Evolutionary conservation across 2,888 invertebrate species (phyloP).

Genomic region (Sisyra terminalis): DNA sequence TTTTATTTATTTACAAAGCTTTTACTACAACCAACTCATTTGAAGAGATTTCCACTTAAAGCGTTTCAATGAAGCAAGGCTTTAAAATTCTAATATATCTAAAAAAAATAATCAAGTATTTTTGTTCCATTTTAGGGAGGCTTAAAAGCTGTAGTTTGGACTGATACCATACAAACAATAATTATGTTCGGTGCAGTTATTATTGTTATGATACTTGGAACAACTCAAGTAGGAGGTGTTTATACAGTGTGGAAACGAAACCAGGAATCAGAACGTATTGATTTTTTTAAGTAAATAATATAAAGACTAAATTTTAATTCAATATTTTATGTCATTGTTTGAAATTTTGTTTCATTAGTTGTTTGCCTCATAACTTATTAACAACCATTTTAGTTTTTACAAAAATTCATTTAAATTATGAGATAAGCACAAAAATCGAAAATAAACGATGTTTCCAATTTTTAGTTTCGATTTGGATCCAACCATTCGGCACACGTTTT

Average conservation of each 20-base stretch:
- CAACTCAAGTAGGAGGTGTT: constrained; percentile 45
- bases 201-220: constrained; percentile 47
- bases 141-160: constrained; percentile 67
- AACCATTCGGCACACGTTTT: constrained; percentile 63
- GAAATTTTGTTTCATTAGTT: too few relatives aligned
- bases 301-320: too few relatives aligned
- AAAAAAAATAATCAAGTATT: not conserved
- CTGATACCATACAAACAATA: constrained; percentile 57
- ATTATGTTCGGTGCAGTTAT: constrained; percentile 57
- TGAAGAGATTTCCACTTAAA: not conserved
- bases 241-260: constrained; percentile 42
- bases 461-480: constrained; percentile 58
- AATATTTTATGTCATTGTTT: too few relatives aligned
- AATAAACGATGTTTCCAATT: constrained; percentile 15
- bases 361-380: too few relatives aligned
- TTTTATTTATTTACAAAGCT: too few relatives aligned
- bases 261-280: constrained; percentile 41
- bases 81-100: not conserved
- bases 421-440: too few relatives aligned
- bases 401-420: too few relatives aligned
- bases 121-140: constrained; percentile 40
- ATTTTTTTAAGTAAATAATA: constrained; percentile 57
- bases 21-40: too few relatives aligned
- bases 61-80: not conserved
- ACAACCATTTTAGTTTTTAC: too few relatives aligned